Conservation (phyloP, 1,140 invertebrate genomes). For the Holotrichia oblita region DNA sequence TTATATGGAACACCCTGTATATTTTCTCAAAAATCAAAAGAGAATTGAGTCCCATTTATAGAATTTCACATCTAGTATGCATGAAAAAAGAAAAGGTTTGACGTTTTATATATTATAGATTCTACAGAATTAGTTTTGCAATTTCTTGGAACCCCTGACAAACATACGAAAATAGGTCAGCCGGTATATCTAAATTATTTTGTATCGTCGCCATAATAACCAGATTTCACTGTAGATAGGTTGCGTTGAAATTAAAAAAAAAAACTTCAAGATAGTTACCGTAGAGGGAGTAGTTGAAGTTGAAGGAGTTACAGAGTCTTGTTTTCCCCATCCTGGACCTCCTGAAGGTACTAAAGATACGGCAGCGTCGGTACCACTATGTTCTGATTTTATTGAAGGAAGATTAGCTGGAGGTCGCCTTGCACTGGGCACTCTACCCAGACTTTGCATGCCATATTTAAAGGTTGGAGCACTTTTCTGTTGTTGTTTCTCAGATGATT, state of each 20-base stretch:
- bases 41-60: no score
- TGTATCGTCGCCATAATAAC: no score
- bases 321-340: constrained; percentile 60
- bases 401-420: constrained; percentile 96
- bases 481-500: constrained; percentile 86
- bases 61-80: no score
- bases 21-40: no score
- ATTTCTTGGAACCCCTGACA: no score
- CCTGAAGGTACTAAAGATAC: constrained; percentile 60
- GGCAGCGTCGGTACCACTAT: constrained; percentile 59
- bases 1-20: no score
- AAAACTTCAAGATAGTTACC: constrained; percentile 42
- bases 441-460: constrained; percentile 98
- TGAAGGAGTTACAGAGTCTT: constrained; percentile 44
- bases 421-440: constrained; percentile 96
- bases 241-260: background rate
- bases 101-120: no score
- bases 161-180: no score
- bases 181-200: no score
- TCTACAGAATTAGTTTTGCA: no score
- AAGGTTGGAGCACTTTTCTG: constrained; percentile 87
- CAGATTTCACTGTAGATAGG: no score
- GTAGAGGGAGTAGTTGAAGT: constrained; percentile 47
- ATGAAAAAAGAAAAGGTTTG: no score
- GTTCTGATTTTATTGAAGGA: constrained; percentile 96